A percentile compares a stretch with the other conserved stretches of the same genome.
phyloP scores from a whole-genome alignment of 2,888 invertebrate genomes.

The Cyrtodaria siliqua region DNA sequence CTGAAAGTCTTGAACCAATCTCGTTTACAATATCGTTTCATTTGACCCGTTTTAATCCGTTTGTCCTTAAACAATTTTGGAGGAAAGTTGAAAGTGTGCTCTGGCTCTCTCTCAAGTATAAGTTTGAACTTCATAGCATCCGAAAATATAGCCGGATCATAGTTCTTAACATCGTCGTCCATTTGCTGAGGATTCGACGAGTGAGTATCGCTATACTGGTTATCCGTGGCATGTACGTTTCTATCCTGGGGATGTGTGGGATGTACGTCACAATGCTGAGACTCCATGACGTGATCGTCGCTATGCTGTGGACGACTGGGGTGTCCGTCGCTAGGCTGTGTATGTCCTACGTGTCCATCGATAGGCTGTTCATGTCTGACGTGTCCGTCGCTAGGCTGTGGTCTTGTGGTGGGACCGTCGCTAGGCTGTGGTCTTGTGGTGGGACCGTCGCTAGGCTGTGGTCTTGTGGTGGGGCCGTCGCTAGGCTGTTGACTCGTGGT shows the following conservation, averaged over 20 bases:
- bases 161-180: slow-evolving; percentile 17
- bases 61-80: slow-evolving; percentile 42
- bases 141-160: slow-evolving; percentile 15
- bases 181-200: slow-evolving; percentile 4
- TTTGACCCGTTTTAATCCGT: slow-evolving; percentile 29
- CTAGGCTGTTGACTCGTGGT: not conserved
- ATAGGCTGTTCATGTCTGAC: no score
- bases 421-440: not conserved
- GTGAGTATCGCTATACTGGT: no score
- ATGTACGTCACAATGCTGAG: not conserved
- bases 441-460: not conserved
- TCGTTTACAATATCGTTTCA: slow-evolving; percentile 34
- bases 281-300: not conserved
- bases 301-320: not conserved
- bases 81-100: slow-evolving; percentile 36
- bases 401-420: not conserved
- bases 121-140: slow-evolving; percentile 31
- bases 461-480: not conserved
- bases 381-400: no score
- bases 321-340: not conserved
- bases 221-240: no score
- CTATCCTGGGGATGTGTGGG: no score
- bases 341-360: not conserved
- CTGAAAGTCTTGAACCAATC: slow-evolving; percentile 43
- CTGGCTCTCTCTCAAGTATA: slow-evolving; percentile 31